Evolutionary conservation across 2,113 vertebrate genomes (phyloP).

Genomic region (Cathartes aura): DNA sequence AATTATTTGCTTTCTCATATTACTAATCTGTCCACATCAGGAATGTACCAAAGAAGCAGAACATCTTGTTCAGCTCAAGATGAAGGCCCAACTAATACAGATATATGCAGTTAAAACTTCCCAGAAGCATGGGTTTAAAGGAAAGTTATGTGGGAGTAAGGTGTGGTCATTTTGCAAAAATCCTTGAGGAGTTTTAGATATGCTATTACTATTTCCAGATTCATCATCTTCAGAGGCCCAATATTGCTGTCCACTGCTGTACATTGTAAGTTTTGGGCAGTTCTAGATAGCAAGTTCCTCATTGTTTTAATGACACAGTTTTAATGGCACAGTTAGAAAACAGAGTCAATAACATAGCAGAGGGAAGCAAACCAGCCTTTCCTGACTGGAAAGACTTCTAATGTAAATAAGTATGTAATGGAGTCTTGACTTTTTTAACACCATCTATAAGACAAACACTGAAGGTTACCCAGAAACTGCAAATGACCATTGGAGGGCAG

Average conservation of each 20-base stretch:
- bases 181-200: neutral
- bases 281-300: neutral
- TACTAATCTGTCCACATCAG: neutral
- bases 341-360: neutral
- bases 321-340: neutral
- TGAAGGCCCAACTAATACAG: neutral
- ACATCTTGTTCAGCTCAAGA: neutral
- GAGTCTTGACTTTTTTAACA: neutral
- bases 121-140: neutral
- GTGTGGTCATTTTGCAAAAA: neutral
- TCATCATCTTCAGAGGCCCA: neutral
- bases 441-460: neutral
- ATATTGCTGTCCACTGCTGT: neutral
- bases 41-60: neutral
- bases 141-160: accelerated
- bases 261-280: neutral
- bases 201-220: neutral
- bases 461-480: neutral
- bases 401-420: neutral
- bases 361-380: neutral
- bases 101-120: neutral
- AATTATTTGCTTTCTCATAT: neutral
- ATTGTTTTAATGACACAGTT: neutral
- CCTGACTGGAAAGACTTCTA: neutral
- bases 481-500: neutral